phyloP scores from a whole-genome alignment of 2,113 vertebrate genomes.

The Seriola quinqueradiata region DNA sequence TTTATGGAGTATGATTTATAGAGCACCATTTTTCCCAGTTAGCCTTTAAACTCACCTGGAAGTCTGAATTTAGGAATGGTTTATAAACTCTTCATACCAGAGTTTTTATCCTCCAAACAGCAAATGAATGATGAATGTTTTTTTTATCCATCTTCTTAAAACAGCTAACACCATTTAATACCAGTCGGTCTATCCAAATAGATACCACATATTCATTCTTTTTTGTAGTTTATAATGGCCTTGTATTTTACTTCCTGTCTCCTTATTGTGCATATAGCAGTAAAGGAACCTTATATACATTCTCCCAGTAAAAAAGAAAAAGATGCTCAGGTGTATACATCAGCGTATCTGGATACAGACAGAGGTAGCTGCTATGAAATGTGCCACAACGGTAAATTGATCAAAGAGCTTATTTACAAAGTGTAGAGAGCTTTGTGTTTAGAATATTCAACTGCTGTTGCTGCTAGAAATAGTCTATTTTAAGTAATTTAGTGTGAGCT shows the following conservation, averaged over 20 bases:
- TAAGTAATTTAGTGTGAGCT: slow-evolving; percentile 15
- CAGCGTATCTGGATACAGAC: background rate
- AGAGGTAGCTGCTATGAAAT: background rate
- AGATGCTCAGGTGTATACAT: background rate
- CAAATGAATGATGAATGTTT: background rate
- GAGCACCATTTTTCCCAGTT: background rate
- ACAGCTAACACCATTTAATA: background rate
- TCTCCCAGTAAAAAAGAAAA: background rate
- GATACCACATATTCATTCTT: background rate
- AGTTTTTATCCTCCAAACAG: background rate
- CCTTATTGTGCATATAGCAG: background rate
- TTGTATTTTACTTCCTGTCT: background rate
- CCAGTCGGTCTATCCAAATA: background rate
- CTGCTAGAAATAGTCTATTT: background rate
- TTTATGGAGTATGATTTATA: background rate
- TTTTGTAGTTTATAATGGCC: background rate
- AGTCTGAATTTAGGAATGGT: background rate
- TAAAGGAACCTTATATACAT: background rate
- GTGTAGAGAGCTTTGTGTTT: background rate
- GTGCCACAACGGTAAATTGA: background rate
- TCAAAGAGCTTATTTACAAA: slow-evolving; percentile 8
- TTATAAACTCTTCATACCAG: background rate
- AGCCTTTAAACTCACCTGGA: background rate
- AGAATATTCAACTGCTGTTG: slow-evolving; percentile 3
- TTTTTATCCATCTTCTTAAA: background rate